Evolutionary conservation across 2,888 invertebrate genomes (phyloP).

Genomic region (Leptogaster cylindrica): DNA sequence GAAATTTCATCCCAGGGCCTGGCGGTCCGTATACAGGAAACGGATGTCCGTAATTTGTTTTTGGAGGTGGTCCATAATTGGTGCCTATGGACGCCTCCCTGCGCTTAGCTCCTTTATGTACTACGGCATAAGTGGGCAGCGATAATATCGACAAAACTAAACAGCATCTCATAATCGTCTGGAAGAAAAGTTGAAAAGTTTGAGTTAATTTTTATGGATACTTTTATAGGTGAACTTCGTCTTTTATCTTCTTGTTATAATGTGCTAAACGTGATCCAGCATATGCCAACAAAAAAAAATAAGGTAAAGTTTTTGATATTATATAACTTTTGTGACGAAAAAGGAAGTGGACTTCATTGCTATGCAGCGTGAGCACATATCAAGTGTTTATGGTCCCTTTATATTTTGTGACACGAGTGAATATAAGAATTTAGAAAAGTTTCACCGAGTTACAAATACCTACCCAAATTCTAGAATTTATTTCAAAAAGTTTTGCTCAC

Average conservation of each 20-base stretch:
- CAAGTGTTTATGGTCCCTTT: conserved; percentile 52
- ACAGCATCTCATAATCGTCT: conserved; percentile 52
- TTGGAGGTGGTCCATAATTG: conserved; percentile 65
- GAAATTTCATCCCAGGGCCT: conserved; percentile 60
- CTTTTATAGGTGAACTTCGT: conserved; percentile 4
- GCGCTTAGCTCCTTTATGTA: conserved; percentile 53
- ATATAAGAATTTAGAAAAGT: neutral
- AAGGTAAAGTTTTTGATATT: conserved; percentile 14
- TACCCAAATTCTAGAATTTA: too few relatives aligned
- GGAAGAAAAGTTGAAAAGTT: conserved; percentile 40
- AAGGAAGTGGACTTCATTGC: conserved; percentile 52
- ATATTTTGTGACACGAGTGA: neutral
- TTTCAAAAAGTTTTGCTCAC: too few relatives aligned
- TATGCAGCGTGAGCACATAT: conserved; percentile 53
- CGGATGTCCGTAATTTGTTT: conserved; percentile 64
- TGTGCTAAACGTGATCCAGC: conserved; percentile 35
- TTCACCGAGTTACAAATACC: neutral
- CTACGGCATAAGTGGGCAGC: conserved; percentile 50
- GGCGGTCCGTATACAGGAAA: conserved; percentile 68
- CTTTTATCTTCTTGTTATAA: conserved; percentile 24
- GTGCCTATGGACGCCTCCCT: conserved; percentile 56
- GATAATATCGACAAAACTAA: conserved; percentile 44
- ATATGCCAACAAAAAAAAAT: neutral
- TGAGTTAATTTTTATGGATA: conserved; percentile 29
- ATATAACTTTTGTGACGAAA: conserved; percentile 46